Percentiles rank a stretch among this genome's conserved stretches.
Conservation (phyloP, 1,140 invertebrate genomes). For the Patella vulgata region DNA sequence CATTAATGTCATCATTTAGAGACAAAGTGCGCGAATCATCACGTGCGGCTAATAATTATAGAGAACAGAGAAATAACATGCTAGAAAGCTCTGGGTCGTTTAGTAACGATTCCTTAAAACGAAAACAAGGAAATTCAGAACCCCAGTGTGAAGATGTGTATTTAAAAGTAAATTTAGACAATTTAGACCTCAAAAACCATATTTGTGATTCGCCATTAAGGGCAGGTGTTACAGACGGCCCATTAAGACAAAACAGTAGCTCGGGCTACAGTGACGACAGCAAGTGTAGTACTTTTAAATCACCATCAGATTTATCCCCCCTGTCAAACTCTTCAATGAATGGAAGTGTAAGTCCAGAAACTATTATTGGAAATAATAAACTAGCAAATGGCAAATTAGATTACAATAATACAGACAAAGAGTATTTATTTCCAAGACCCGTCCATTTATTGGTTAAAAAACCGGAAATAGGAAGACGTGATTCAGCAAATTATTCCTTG, state of each 20-base stretch:
- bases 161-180: too few relatives aligned
- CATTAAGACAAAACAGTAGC: too few relatives aligned
- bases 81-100: conserved; percentile 22
- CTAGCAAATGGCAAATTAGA: background rate
- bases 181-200: too few relatives aligned
- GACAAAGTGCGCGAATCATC: conserved; percentile 41
- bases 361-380: background rate
- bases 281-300: background rate
- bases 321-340: background rate
- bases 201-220: too few relatives aligned
- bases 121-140: too few relatives aligned
- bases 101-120: background rate
- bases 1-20: conserved; percentile 35
- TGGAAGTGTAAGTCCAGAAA: background rate
- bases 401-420: conserved; percentile 21
- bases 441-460: conserved; percentile 31
- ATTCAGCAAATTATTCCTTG: conserved; percentile 56
- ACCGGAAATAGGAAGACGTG: conserved; percentile 40
- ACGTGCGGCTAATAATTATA: conserved; percentile 29
- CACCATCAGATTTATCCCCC: background rate
- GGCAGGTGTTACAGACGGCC: too few relatives aligned
- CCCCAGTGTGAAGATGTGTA: too few relatives aligned
- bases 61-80: conserved; percentile 26
- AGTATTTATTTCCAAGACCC: conserved; percentile 22
- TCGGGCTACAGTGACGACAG: too few relatives aligned